Conservation (phyloP, 1,140 invertebrate species). For the Aphidius gifuensis region DNA sequence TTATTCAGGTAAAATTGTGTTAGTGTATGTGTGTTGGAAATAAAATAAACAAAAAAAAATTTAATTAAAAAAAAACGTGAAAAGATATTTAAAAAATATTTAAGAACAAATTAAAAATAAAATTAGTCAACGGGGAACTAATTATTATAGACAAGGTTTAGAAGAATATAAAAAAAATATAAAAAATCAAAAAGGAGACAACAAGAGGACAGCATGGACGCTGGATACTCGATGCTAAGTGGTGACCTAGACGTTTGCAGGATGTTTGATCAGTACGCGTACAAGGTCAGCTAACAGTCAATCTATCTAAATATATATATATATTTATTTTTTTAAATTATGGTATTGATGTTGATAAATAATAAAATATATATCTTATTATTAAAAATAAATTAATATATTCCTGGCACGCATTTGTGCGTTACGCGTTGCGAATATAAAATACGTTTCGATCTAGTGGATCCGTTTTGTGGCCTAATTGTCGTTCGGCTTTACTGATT, state of each 20-base stretch:
- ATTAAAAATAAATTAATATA: background rate
- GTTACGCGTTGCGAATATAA: too few relatives aligned
- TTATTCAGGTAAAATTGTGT: too few relatives aligned
- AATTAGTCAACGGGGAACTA: background rate
- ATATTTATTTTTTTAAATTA: constrained; percentile 1
- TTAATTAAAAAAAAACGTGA: too few relatives aligned
- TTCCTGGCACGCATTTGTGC: background rate
- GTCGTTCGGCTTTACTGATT: too few relatives aligned
- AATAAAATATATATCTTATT: background rate
- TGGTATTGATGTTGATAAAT: background rate
- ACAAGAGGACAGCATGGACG: constrained; percentile 58
- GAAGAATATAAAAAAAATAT: constrained; percentile 6
- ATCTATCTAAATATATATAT: background rate
- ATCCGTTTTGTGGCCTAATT: too few relatives aligned
- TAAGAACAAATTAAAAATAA: background rate
- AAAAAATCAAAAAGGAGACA: constrained; percentile 34
- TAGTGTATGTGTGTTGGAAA: too few relatives aligned
- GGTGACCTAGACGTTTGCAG: constrained; percentile 64
- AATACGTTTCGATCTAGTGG: too few relatives aligned
- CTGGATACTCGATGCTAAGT: constrained; percentile 61
- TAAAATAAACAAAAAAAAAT: too few relatives aligned
- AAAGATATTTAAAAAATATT: too few relatives aligned
- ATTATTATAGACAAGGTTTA: too few relatives aligned
- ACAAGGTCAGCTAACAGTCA: constrained; percentile 57
- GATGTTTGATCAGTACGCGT: constrained; percentile 68